Conservation (phyloP, 2,113 vertebrate genomes). For the Arvicanthis niloticus region DNA sequence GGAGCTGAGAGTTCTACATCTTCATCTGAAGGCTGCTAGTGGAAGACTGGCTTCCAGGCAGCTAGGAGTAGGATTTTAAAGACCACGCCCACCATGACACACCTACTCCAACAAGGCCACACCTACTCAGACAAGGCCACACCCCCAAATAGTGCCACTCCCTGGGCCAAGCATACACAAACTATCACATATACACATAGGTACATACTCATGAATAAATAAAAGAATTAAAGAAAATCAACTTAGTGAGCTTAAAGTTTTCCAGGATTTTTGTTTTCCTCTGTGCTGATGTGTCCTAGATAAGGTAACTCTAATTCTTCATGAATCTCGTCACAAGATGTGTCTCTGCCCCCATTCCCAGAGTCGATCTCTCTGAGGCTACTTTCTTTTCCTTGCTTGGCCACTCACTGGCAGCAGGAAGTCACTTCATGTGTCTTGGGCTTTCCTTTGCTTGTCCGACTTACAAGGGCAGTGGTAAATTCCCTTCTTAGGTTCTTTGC, state of each 20-base stretch:
- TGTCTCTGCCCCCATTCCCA: background rate
- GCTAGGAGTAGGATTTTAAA: too few species aligned
- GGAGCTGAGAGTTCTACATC: too few species aligned
- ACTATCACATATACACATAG: background rate
- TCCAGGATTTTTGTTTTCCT: background rate
- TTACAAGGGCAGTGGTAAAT: background rate
- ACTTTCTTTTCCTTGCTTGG: background rate
- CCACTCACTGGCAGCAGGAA: background rate
- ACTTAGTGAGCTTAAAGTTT: background rate
- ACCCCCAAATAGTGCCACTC: too few species aligned
- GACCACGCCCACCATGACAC: too few species aligned
- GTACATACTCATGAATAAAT: background rate
- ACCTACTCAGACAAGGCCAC: too few species aligned
- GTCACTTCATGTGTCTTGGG: background rate
- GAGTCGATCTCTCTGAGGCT: constrained; percentile 10
- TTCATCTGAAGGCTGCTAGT: too few species aligned
- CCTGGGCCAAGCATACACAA: too few species aligned
- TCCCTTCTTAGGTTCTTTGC: background rate
- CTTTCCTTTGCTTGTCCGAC: background rate
- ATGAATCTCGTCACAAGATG: background rate
- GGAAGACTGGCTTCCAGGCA: too few species aligned
- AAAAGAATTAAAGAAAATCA: background rate
- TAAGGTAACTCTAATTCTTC: background rate
- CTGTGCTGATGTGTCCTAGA: background rate
- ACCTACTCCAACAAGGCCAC: too few species aligned